Evolutionary conservation across 2,113 vertebrate genomes (phyloP).

Genomic region (Pipa parva): DNA sequence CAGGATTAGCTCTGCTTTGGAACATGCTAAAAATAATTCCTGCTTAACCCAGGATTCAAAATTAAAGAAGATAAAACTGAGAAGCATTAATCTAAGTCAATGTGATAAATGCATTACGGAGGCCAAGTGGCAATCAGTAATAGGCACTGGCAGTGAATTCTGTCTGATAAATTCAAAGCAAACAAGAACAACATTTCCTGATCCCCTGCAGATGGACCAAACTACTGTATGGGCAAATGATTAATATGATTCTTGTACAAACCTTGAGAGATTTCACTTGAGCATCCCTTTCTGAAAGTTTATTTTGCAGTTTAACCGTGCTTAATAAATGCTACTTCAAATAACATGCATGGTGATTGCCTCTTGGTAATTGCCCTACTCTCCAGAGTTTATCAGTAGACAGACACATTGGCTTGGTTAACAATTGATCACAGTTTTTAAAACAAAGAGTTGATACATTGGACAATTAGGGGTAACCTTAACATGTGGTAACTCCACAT

Average conservation of each 20-base stretch:
- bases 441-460: slow-evolving; percentile 30
- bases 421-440: slow-evolving; percentile 38
- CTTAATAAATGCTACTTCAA: slow-evolving; percentile 25
- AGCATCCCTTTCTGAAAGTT: slow-evolving; percentile 31
- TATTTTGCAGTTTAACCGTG: slow-evolving; percentile 18
- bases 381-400: slow-evolving; percentile 29
- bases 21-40: slow-evolving; percentile 44
- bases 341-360: slow-evolving; percentile 13
- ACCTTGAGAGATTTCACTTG: slow-evolving; percentile 35
- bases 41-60: slow-evolving; percentile 42
- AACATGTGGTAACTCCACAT: slow-evolving; percentile 39
- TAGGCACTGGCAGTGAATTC: slow-evolving; percentile 38
- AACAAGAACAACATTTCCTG: slow-evolving; percentile 36
- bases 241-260: slow-evolving; percentile 36
- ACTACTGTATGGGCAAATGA: slow-evolving; percentile 34
- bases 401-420: slow-evolving; percentile 23
- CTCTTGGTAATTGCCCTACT: slow-evolving; percentile 12
- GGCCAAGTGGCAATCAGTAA: slow-evolving; percentile 43
- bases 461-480: slow-evolving; percentile 36
- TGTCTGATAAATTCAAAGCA: slow-evolving; percentile 42
- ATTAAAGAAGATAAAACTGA: slow-evolving; percentile 42
- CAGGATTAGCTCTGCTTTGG: slow-evolving; percentile 37
- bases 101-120: slow-evolving; percentile 41
- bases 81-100: slow-evolving; percentile 43
- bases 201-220: slow-evolving; percentile 41